Conservation (phyloP, 1,140 invertebrate species). For the Euwallacea fornicatus region DNA sequence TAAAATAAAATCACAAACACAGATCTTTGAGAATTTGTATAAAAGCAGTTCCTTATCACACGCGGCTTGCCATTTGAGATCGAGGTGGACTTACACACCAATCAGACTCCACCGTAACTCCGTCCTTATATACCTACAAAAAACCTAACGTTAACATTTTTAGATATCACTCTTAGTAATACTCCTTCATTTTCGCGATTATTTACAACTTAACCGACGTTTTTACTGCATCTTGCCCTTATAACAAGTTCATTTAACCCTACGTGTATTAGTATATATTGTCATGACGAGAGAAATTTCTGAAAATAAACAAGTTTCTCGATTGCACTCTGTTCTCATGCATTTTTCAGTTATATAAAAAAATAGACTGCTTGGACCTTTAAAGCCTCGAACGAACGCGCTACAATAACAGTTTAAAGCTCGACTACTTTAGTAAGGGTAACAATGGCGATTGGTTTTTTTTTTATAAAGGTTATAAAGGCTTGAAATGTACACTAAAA, state of each 20-base stretch:
- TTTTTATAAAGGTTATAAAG: no score
- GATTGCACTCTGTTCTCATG: conserved; percentile 4
- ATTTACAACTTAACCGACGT: conserved; percentile 27
- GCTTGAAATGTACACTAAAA: no score
- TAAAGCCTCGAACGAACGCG: background rate
- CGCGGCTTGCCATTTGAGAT: conserved; percentile 42
- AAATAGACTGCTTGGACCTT: background rate
- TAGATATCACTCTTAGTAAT: conserved; percentile 51
- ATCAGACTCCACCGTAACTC: conserved; percentile 26
- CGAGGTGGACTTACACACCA: conserved; percentile 47
- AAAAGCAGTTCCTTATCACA: conserved; percentile 54
- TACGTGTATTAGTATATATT: conserved; percentile 14
- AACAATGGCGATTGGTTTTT: background rate
- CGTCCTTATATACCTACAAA: conserved; percentile 40
- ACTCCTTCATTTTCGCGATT: conserved; percentile 44
- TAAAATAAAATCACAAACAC: conserved; percentile 46
- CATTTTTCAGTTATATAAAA: background rate
- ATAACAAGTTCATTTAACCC: background rate
- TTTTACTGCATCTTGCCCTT: background rate
- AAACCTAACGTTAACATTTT: conserved; percentile 28
- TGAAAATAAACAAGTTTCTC: no score
- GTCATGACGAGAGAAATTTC: conserved; percentile 1
- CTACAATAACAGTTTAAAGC: background rate
- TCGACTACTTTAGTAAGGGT: background rate
- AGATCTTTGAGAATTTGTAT: conserved; percentile 52